A percentile compares a stretch with the other conserved stretches of the same genome.
phyloP scores from a whole-genome alignment of 2,888 invertebrate genomes.

The Metellina segmentata region DNA sequence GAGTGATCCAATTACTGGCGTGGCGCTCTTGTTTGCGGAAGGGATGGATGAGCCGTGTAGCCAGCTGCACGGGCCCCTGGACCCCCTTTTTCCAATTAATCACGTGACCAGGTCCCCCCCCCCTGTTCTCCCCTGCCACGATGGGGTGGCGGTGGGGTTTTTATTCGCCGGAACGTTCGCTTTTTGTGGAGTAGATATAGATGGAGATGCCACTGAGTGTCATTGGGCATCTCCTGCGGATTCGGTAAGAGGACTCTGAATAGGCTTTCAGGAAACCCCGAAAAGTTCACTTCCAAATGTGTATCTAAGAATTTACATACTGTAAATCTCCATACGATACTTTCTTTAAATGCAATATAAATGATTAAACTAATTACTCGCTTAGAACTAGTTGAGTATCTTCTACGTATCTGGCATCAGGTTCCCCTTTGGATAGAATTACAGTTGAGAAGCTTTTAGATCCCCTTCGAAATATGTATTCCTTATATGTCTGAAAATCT shows the following conservation, averaged over 20 bases:
- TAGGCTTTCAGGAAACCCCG: too few relatives aligned
- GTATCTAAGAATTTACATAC: too few relatives aligned
- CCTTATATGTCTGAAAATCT: too few relatives aligned
- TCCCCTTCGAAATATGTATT: too few relatives aligned
- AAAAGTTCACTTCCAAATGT: too few relatives aligned
- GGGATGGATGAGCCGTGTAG: constrained; percentile 51
- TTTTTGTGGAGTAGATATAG: background rate
- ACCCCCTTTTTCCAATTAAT: constrained; percentile 54
- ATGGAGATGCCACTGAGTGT: background rate
- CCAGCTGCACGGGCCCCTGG: constrained; percentile 44
- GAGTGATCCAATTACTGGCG: constrained; percentile 12
- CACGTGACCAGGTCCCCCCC: constrained; percentile 49
- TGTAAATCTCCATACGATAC: too few relatives aligned
- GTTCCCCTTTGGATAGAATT: too few relatives aligned
- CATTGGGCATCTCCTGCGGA: background rate
- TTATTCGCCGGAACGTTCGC: background rate
- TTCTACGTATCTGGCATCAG: too few relatives aligned
- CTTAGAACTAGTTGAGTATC: too few relatives aligned
- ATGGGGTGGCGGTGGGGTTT: background rate
- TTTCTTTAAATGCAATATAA: too few relatives aligned
- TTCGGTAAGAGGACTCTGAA: background rate
- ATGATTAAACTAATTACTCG: too few relatives aligned
- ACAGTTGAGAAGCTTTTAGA: too few relatives aligned
- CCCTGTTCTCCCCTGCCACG: background rate
- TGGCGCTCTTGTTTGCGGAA: constrained; percentile 65